Conservation (phyloP, 2,797 vertebrate species). For the Crenichthys baileyi region DNA sequence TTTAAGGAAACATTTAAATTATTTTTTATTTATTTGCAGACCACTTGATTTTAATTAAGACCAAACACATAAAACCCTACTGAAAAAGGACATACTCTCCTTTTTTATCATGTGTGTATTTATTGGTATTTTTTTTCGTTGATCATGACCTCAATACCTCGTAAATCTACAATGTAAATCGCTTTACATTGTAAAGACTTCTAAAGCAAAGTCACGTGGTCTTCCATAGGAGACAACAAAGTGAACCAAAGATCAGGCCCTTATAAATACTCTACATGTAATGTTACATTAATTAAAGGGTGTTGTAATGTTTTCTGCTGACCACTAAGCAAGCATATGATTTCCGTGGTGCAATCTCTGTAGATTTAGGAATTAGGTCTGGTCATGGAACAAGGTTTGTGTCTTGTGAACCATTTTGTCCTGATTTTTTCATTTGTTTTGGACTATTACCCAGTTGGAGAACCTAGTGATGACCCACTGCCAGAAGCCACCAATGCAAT, state of each 20-base stretch:
- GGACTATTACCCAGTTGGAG: background rate
- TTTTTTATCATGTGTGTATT: background rate
- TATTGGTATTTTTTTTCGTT: background rate
- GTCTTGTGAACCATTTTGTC: background rate
- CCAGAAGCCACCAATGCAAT: too few relatives aligned
- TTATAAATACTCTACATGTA: background rate
- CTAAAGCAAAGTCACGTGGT: background rate
- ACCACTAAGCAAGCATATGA: background rate
- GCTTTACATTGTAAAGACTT: background rate
- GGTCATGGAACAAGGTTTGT: background rate
- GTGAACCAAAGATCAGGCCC: too few relatives aligned
- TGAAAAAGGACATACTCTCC: background rate
- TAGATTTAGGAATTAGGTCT: background rate
- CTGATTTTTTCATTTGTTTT: background rate
- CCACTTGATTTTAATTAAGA: background rate
- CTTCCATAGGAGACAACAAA: background rate
- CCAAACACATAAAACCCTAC: background rate
- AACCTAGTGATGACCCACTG: background rate
- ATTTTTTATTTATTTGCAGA: background rate
- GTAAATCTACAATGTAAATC: background rate
- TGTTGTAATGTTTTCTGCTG: background rate
- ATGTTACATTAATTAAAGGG: background rate
- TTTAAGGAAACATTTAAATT: background rate
- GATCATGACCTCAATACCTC: background rate
- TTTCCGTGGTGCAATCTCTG: background rate